Evolutionary conservation across 2,888 invertebrate species (phyloP), one percentile per base, ranked within the genome.

Genomic region (Ectemnius cavifrons): DNA sequence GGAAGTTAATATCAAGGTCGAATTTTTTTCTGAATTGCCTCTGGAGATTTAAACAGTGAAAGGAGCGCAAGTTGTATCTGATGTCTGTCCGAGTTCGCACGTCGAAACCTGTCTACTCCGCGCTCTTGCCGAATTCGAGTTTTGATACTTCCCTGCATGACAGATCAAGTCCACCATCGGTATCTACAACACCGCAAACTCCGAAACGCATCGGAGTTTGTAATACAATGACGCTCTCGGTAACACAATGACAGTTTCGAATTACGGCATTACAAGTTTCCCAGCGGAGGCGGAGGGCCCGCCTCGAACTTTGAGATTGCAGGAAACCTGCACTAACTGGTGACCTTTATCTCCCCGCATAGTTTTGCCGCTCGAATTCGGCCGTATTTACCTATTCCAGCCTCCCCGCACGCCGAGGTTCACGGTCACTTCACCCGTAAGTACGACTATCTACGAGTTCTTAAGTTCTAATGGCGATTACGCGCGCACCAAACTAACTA

Each of bases 231-330:
- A 77, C 57, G 65, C 28, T 66, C 76, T 71, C 37, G 37, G 79
- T 81, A 81, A 82, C 83, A 83, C 82, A 86, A 83, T 83, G 81
- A 83, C 83, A 86, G 82, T 86, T 81, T 83, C 80, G 73, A 83
- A 84, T 86, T 82, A 85, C 85, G 78, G 80, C 75, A 78, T 81
- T 81, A 79, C 79, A 83, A 84, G 82, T 85, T 85, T 73, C 78
- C 66, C 63, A 37, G 72, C 62, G 65, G 23, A 62, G 37, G 59
- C 68, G 23, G 49, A 27, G 52, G 57, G 49, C 71, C 18, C 67
- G 75, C 73, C 73, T 73, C 13, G 69, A 64, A 68, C 65, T 79
- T 78, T 64, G 68, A 73, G 75, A 66, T 76, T 67, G 66, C 49
- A 63, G 63, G 65, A 71, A 71, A 79, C 71, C 67, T 65, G 59